A percentile compares a stretch with the other conserved stretches of the same genome.
Evolutionary conservation across 1,140 invertebrate species (phyloP).

Genomic region (Macrobrachium nipponense): DNA sequence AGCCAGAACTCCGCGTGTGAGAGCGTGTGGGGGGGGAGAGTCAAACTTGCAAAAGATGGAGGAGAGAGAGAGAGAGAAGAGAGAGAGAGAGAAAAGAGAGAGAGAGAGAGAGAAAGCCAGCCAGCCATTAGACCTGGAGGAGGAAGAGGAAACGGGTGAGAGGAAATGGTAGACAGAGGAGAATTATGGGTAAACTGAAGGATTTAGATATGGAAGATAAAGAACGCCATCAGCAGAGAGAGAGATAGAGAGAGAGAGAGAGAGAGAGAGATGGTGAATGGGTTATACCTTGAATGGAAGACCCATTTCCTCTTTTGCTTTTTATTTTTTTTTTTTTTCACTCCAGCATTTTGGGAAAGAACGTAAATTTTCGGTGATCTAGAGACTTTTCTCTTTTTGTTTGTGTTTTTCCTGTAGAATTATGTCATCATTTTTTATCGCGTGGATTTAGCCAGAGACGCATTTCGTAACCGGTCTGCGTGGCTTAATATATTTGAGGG

Average conservation of each 20-base stretch:
- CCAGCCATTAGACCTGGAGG: too few species aligned
- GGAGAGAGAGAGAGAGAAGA: neutral
- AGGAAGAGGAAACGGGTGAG: neutral
- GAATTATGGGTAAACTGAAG: conserved; percentile 11
- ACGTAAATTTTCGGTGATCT: too few species aligned
- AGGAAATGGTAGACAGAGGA: neutral
- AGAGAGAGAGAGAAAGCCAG: conserved; percentile 16
- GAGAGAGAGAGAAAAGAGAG: conserved; percentile 8
- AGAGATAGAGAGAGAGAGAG: neutral
- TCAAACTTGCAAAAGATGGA: neutral
- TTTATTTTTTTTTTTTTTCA: too few species aligned
- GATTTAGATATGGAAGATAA: conserved; percentile 6
- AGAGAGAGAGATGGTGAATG: neutral
- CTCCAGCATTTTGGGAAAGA: too few species aligned
- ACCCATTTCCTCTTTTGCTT: too few species aligned
- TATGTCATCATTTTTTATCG: too few species aligned
- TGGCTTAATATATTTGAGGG: too few species aligned
- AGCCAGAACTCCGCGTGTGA: neutral
- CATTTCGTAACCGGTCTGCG: too few species aligned
- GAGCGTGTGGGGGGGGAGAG: neutral
- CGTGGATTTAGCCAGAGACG: too few species aligned
- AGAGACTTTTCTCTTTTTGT: too few species aligned
- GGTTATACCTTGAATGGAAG: neutral
- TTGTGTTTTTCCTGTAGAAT: too few species aligned
- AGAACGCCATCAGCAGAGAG: neutral